These are phyloP conservation scores for Pyrrhosoma nymphula DNA, from an alignment of 2,888 invertebrate genomes.

Conservation along the genomic window DNA sequence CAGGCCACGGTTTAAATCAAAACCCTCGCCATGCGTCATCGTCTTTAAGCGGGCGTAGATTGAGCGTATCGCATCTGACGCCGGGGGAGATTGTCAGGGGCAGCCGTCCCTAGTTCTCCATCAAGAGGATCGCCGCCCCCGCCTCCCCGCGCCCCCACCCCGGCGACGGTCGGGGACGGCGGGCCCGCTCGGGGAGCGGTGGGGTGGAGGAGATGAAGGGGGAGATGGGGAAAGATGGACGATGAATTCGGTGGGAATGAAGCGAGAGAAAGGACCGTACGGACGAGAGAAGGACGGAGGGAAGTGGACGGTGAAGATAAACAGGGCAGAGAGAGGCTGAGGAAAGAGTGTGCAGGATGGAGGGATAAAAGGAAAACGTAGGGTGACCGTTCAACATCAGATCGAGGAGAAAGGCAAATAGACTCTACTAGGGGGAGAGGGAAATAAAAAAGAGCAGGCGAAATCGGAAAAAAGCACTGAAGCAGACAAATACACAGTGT, in stretches of 20 bases:
- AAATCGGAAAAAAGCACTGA: too few relatives aligned
- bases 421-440: too few relatives aligned
- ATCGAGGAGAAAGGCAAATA: neutral
- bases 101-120: slow-evolving; percentile 59
- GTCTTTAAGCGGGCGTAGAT: slow-evolving; percentile 59
- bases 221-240: neutral
- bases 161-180: neutral
- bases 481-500: too few relatives aligned
- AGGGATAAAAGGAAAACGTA: neutral
- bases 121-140: slow-evolving; percentile 37
- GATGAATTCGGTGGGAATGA: slow-evolving; percentile 7
- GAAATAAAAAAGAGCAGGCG: too few relatives aligned
- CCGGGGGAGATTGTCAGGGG: slow-evolving; percentile 56
- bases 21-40: slow-evolving; percentile 52
- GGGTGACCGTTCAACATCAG: neutral
- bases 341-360: neutral
- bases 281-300: neutral
- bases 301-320: neutral
- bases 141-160: neutral
- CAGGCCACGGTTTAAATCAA: slow-evolving; percentile 40
- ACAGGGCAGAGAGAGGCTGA: neutral
- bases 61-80: slow-evolving; percentile 61
- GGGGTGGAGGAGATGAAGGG: neutral
- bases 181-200: neutral
- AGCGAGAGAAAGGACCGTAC: neutral